A percentile compares a stretch with the other conserved stretches of the same genome.
These are phyloP conservation scores for Meriones unguiculatus DNA, from an alignment of 2,113 vertebrate species.

Conservation along the genomic window DNA sequence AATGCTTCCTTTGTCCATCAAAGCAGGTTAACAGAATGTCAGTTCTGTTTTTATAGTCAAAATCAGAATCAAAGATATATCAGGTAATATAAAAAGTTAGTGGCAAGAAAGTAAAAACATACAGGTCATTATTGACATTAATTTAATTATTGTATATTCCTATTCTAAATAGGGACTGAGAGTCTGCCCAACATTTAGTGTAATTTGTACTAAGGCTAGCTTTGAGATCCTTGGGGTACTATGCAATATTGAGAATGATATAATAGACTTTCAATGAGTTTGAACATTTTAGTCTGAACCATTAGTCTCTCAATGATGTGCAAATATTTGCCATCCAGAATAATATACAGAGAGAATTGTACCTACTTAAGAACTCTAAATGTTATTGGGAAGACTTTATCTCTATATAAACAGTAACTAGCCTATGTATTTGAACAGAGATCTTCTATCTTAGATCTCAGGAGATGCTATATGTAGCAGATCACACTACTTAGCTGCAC, in stretches of 20 bases:
- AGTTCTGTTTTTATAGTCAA: constrained; percentile 5
- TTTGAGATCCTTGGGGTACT: constrained; percentile 43
- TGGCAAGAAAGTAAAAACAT: background rate
- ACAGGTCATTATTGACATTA: background rate
- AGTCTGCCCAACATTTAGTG: background rate
- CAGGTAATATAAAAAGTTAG: background rate
- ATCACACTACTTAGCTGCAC: background rate
- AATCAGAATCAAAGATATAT: background rate
- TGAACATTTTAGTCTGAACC: constrained; percentile 52
- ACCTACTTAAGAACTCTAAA: constrained; percentile 58
- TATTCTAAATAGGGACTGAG: background rate
- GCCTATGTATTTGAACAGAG: background rate
- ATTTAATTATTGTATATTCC: constrained; percentile 41
- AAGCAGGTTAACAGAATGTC: background rate
- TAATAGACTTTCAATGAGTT: constrained; percentile 59
- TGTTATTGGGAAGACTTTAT: background rate
- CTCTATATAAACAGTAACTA: constrained; percentile 39
- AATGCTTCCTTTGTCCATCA: background rate
- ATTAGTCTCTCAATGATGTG: constrained; percentile 71
- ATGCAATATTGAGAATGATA: constrained; percentile 52
- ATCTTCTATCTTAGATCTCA: background rate
- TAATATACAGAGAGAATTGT: constrained; percentile 60
- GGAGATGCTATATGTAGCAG: background rate
- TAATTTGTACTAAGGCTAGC: constrained; percentile 43
- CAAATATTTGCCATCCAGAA: constrained; percentile 60